Conservation (phyloP, 2,797 vertebrate species). For the Botia kubotai region DNA sequence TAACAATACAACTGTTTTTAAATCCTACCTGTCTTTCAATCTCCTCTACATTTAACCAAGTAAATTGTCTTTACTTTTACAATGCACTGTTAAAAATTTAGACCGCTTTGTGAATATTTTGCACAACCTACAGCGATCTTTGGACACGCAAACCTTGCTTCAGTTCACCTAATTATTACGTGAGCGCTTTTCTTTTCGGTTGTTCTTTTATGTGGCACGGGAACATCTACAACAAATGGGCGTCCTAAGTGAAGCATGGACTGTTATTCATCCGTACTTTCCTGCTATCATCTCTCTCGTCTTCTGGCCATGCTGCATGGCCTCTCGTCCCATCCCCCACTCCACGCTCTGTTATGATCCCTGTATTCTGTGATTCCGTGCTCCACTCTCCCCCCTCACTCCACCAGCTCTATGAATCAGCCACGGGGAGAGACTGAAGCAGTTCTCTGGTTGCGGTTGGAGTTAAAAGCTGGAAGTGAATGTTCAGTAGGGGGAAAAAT, state of each 20-base stretch:
- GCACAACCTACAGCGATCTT: conserved; percentile 16
- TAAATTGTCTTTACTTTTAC: not conserved
- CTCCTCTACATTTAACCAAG: not conserved
- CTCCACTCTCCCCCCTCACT: conserved; percentile 71
- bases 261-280: conserved; percentile 60
- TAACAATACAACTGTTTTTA: not conserved
- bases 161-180: conserved; percentile 14
- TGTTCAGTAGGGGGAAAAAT: conserved; percentile 24
- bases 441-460: conserved; percentile 68
- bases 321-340: conserved; percentile 63
- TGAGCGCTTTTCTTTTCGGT: not conserved
- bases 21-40: not conserved
- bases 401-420: conserved; percentile 78
- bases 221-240: conserved; percentile 4
- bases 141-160: not conserved
- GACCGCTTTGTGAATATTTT: conserved; percentile 5
- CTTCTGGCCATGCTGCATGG: conserved; percentile 53
- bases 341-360: conserved; percentile 70
- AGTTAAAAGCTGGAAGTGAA: not conserved
- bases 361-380: conserved; percentile 71
- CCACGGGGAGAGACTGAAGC: conserved; percentile 72
- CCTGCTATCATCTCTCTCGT: conserved; percentile 54
- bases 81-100: not conserved
- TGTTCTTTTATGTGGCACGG: conserved; percentile 1
- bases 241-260: conserved; percentile 14